Percentiles rank a stretch among this genome's conserved stretches.
phyloP scores from a whole-genome alignment of 2,797 vertebrate species.

The Smutsia gigantea region DNA sequence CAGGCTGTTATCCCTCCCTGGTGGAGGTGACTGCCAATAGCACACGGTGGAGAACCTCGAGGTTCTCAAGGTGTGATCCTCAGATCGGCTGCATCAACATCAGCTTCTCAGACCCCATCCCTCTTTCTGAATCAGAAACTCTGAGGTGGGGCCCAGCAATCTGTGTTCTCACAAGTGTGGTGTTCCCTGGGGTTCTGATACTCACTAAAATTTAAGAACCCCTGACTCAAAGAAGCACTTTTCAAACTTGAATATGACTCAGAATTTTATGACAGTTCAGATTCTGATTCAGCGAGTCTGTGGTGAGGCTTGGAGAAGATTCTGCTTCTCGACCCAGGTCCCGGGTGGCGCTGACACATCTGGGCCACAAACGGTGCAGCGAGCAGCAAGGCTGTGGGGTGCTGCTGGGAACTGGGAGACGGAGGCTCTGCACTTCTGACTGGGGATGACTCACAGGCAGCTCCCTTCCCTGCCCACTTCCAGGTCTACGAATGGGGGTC shows the following conservation, averaged over 20 bases:
- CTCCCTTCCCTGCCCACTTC: not conserved
- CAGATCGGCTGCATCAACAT: fast-evolving
- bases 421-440: not conserved
- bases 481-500: not conserved
- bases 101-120: fast-evolving
- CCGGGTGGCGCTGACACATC: not conserved
- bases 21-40: not conserved
- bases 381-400: fast-evolving
- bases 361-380: too few species aligned
- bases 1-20: not conserved
- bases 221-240: not conserved
- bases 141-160: fast-evolving
- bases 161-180: not conserved
- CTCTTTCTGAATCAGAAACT: not conserved
- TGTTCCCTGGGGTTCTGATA: not conserved
- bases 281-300: not conserved
- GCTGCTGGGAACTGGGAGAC: fast-evolving
- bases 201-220: not conserved
- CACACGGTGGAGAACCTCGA: not conserved
- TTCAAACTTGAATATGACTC: not conserved
- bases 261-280: not conserved
- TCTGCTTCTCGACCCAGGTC: not conserved
- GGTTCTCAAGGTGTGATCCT: not conserved
- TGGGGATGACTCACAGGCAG: not conserved
- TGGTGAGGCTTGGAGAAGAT: not conserved